Conservation (phyloP, 2,888 invertebrate genomes). For the Eupithecia dodoneata region DNA sequence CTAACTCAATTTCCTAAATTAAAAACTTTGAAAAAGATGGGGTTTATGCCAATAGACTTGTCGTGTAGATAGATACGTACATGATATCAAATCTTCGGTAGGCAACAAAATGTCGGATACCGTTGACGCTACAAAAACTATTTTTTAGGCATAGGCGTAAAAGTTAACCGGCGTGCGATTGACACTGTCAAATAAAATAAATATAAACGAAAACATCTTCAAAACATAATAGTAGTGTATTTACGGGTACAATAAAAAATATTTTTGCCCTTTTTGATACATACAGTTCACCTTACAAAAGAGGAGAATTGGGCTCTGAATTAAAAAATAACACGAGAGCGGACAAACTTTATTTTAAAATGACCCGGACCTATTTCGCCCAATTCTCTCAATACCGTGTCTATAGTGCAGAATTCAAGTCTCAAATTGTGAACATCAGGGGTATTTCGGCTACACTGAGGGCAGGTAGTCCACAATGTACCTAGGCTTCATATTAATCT, state of each 20-base stretch:
- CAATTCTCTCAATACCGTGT: background rate
- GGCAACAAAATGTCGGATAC: background rate
- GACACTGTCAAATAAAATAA: background rate
- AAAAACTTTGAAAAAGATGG: no score
- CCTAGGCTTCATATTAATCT: background rate
- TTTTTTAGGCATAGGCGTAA: background rate
- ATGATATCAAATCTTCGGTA: background rate
- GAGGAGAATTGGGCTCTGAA: background rate
- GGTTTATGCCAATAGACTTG: background rate
- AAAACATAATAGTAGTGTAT: background rate
- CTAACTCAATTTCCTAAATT: no score
- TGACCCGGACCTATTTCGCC: background rate
- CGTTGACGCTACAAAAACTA: background rate
- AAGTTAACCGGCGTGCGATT: background rate
- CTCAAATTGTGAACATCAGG: background rate
- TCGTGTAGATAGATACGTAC: no score
- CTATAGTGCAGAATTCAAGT: background rate
- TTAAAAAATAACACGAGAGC: background rate
- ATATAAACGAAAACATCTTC: background rate
- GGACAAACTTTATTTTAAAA: conserved; percentile 3
- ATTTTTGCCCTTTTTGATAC: background rate
- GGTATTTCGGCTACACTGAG: background rate
- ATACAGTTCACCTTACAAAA: background rate
- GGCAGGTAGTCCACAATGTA: background rate
- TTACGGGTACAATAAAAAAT: background rate